Conservation (phyloP, 2,113 vertebrate genomes). For the Cebus imitator region DNA sequence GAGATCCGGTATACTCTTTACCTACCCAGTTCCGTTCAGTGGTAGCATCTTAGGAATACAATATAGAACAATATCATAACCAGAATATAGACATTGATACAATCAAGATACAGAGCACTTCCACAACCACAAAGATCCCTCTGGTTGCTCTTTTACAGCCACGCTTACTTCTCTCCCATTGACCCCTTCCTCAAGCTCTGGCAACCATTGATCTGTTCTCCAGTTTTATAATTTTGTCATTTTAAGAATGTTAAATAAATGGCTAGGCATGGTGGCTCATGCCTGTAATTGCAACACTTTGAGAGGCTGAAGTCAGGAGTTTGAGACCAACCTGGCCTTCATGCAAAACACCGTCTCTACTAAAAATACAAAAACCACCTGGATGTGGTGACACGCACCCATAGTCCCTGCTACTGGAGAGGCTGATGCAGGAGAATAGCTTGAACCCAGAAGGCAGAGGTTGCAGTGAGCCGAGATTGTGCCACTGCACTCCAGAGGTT, state of each 20-base stretch:
- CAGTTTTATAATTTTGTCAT: neutral
- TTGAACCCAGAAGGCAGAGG: no score
- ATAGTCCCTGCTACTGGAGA: no score
- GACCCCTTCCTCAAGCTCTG: neutral
- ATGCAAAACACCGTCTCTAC: no score
- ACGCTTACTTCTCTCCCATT: neutral
- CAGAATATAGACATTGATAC: neutral
- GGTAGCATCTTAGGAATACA: neutral
- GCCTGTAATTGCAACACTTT: no score
- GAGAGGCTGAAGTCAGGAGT: no score
- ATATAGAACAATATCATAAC: neutral
- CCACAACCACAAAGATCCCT: neutral
- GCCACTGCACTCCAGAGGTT: no score
- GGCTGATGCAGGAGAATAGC: no score
- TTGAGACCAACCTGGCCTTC: no score
- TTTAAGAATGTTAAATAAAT: slow-evolving; percentile 19
- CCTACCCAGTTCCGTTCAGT: neutral
- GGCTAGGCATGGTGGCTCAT: fast-evolving
- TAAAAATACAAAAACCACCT: no score
- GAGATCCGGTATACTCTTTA: neutral
- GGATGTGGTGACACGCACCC: no score
- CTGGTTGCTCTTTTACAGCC: neutral
- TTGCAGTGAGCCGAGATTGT: no score
- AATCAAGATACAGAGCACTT: neutral
- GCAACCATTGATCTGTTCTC: neutral